phyloP scores from a whole-genome alignment of 2,113 vertebrate species.

The Arizona elegans region DNA sequence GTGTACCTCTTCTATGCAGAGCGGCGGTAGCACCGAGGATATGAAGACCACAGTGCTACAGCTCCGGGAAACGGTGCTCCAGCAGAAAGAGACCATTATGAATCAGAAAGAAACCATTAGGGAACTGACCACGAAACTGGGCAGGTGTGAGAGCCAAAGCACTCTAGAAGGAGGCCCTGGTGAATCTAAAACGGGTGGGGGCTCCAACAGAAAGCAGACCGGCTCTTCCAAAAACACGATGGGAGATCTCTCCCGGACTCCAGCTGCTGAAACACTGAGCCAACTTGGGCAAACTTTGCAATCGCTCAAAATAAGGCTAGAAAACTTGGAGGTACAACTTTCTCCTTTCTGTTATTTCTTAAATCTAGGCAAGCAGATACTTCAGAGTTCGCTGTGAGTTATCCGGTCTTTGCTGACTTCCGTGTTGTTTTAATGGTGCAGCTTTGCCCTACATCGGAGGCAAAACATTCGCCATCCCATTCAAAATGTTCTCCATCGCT shows the following conservation, averaged over 20 bases:
- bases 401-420: not conserved
- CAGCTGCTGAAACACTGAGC: constrained; percentile 89
- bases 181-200: constrained; percentile 71
- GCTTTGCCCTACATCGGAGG: not conserved
- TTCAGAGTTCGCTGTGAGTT: not conserved
- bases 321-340: constrained; percentile 89
- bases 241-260: constrained; percentile 89
- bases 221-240: constrained; percentile 85
- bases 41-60: constrained; percentile 88
- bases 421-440: not conserved
- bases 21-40: constrained; percentile 86
- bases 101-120: constrained; percentile 94
- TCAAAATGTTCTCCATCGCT: not conserved
- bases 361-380: not conserved
- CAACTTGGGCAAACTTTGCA: constrained; percentile 95
- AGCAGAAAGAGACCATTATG: constrained; percentile 96
- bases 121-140: constrained; percentile 91
- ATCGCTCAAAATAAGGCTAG: constrained; percentile 89
- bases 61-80: constrained; percentile 92
- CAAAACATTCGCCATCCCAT: not conserved
- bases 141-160: constrained; percentile 90
- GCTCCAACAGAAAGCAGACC: constrained; percentile 73
- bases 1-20: constrained; percentile 87
- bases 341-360: not conserved
- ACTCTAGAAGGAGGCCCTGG: constrained; percentile 70